Percentiles rank a stretch among this genome's conserved stretches.
Evolutionary conservation across 2,113 vertebrate species (phyloP).

Genomic region (Rutilus rutilus): DNA sequence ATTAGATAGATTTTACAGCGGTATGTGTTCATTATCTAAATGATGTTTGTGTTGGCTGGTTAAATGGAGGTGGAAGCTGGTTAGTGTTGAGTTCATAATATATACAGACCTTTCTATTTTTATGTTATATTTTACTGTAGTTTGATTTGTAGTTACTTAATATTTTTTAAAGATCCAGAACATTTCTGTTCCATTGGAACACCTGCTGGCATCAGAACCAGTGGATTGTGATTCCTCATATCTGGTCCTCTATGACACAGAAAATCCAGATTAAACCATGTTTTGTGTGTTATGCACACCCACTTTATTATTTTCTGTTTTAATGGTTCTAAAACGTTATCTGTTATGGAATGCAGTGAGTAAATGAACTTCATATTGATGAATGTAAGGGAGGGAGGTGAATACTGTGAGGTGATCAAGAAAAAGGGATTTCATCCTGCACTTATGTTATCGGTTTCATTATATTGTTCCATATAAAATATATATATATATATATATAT

Average conservation of each 20-base stretch:
- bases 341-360: constrained; percentile 2
- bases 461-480: neutral
- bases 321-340: neutral
- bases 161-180: neutral
- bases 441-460: neutral
- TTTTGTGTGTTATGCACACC: constrained; percentile 5
- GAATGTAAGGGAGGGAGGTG: constrained; percentile 10
- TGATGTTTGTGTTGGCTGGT: neutral
- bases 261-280: neutral
- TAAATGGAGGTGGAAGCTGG: neutral
- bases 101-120: neutral
- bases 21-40: constrained; percentile 26
- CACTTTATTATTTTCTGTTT: neutral
- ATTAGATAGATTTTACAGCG: neutral
- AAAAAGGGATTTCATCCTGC: neutral
- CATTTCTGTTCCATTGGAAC: neutral
- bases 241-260: neutral
- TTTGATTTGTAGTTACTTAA: neutral
- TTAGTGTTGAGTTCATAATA: neutral
- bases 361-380: neutral
- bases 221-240: neutral
- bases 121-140: neutral
- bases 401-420: neutral
- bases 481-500: too few relatives aligned
- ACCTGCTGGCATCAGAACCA: constrained; percentile 1